phyloP scores from a whole-genome alignment of 2,797 vertebrate genomes.

The Dallia pectoralis region DNA sequence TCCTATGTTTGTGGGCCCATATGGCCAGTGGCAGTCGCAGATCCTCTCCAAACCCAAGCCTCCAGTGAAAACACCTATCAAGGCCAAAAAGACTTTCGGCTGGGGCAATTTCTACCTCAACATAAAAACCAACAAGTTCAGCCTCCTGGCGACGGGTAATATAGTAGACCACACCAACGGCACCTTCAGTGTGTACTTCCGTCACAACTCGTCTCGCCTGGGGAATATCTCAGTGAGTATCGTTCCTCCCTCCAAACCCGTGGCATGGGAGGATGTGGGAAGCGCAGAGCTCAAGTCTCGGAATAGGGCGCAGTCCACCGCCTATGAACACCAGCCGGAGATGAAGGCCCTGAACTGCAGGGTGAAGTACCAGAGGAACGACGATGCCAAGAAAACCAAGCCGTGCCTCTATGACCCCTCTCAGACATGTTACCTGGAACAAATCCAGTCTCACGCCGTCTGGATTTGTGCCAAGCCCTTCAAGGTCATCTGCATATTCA shows the following conservation, averaged over 20 bases:
- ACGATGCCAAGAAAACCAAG: conserved; percentile 89
- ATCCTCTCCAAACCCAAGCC: conserved; percentile 78
- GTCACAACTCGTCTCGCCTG: conserved; percentile 92
- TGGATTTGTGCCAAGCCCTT: conserved; percentile 98
- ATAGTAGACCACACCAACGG: conserved; percentile 97
- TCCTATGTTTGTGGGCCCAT: conserved; percentile 64
- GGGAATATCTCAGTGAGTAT: conserved; percentile 96
- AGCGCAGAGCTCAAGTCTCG: conserved; percentile 58
- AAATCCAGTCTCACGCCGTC: conserved; percentile 92
- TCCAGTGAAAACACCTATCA: conserved; percentile 73
- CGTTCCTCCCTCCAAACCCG: conserved; percentile 88
- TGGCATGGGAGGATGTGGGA: conserved; percentile 77
- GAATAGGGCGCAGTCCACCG: conserved; percentile 73
- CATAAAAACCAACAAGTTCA: conserved; percentile 92
- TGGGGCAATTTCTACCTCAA: conserved; percentile 98
- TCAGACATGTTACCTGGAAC: conserved; percentile 91
- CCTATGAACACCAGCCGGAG: conserved; percentile 71
- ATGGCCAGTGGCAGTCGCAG: conserved; percentile 77
- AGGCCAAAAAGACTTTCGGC: conserved; percentile 92
- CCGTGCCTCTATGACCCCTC: conserved; percentile 90
- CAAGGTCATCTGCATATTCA: conserved; percentile 98
- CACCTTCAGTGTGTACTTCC: conserved; percentile 95
- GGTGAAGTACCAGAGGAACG: conserved; percentile 93
- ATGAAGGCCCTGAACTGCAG: conserved; percentile 88
- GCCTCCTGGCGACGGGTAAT: conserved; percentile 92